Percentiles rank a stretch among this genome's conserved stretches.
phyloP scores from a whole-genome alignment of 2,113 vertebrate genomes.

The Xyrauchen texanus region DNA sequence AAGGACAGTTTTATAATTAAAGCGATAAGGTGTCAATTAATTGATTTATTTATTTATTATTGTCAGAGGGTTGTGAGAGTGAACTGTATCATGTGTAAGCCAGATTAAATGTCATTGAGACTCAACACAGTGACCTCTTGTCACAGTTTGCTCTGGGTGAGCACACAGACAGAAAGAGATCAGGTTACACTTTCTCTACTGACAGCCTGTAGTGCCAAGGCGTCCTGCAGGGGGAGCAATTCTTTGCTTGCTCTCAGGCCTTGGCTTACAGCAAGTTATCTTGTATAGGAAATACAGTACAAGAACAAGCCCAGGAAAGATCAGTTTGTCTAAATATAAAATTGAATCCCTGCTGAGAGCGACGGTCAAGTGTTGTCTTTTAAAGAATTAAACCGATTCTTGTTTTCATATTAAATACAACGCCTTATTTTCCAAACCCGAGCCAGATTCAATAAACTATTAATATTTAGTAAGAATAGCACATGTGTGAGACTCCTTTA shows the following conservation, averaged over 20 bases:
- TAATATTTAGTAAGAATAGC: background rate
- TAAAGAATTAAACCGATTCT: no score
- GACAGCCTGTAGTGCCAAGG: conserved; percentile 2
- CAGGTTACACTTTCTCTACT: conserved; percentile 59
- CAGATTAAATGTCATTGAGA: background rate
- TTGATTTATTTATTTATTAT: conserved; percentile 30
- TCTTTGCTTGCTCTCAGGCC: background rate
- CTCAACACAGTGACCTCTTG: conserved; percentile 57
- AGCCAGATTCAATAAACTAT: background rate
- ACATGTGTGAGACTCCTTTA: background rate
- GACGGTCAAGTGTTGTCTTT: no score
- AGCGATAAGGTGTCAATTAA: conserved; percentile 8
- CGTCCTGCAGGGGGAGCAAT: conserved; percentile 65
- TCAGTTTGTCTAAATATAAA: background rate
- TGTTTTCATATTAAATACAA: no score
- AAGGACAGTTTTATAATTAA: background rate
- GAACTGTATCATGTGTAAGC: conserved; percentile 24
- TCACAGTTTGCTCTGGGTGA: conserved; percentile 70
- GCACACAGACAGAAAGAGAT: conserved; percentile 52
- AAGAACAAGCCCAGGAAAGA: background rate
- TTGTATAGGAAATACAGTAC: background rate
- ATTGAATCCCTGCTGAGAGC: background rate
- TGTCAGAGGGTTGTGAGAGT: background rate
- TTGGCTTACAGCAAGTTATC: background rate
- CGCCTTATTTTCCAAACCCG: background rate